Evolutionary conservation across 1,140 invertebrate genomes (phyloP).

Genomic region (Copidosoma floridanum): DNA sequence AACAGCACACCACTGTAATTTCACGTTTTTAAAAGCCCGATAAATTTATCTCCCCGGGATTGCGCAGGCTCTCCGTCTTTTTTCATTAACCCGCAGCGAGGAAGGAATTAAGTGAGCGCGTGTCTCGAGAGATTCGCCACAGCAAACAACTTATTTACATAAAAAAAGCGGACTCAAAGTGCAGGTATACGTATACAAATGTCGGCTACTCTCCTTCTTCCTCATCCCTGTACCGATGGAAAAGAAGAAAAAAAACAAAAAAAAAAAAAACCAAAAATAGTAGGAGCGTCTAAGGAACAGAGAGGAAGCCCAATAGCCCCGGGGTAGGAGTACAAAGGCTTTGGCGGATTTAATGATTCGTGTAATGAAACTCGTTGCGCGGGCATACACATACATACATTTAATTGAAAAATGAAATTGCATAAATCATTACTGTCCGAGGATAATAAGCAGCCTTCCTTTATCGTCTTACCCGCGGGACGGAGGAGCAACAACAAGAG

Average conservation of each 20-base stretch:
- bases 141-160: slow-evolving; percentile 15
- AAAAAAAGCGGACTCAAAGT: slow-evolving; percentile 10
- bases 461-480: too few relatives aligned
- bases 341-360: slow-evolving; percentile 13
- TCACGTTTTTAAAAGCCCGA: neutral
- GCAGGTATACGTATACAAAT: neutral
- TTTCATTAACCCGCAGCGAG: slow-evolving; percentile 1
- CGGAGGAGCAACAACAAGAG: too few relatives aligned
- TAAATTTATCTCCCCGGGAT: slow-evolving; percentile 1
- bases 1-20: neutral
- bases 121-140: neutral
- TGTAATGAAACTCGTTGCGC: slow-evolving; percentile 9
- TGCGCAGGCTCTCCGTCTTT: too few relatives aligned
- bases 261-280: too few relatives aligned
- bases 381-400: too few relatives aligned
- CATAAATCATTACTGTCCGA: slow-evolving; percentile 14
- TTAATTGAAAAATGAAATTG: slow-evolving; percentile 25
- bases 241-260: too few relatives aligned
- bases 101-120: too few relatives aligned
- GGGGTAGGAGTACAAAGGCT: neutral
- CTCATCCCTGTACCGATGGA: too few relatives aligned
- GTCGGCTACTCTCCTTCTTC: too few relatives aligned
- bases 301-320: neutral
- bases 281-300: too few relatives aligned
- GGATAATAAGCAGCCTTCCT: neutral